These are phyloP conservation scores for Apis mellifera DNA, from an alignment of 1,140 invertebrate species.

Conservation along the genomic window Amel_HAv3.1 CM009931.2:16713001-16713500, in stretches of 20 bases:
- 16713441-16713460: not conserved
- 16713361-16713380: not conserved
- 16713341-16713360: not conserved
- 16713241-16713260: not conserved
- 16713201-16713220: no score
- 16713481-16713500: not conserved
- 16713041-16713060: conserved; percentile 9
- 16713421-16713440: not conserved
- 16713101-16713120: not conserved
- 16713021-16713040: conserved; percentile 21
- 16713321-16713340: not conserved
- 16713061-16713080: not conserved
- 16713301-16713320: not conserved
- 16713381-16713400: no score
- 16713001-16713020: conserved; percentile 30
- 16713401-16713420: no score
- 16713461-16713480: not conserved
- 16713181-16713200: no score
- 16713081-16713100: not conserved
- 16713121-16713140: not conserved
- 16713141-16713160: not conserved
- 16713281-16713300: not conserved
- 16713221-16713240: no score
- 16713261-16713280: not conserved
- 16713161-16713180: no score